Evolutionary conservation across 2,113 vertebrate genomes (phyloP), one percentile per base, ranked within the genome.

Genomic region (Saccopteryx bilineata): DNA sequence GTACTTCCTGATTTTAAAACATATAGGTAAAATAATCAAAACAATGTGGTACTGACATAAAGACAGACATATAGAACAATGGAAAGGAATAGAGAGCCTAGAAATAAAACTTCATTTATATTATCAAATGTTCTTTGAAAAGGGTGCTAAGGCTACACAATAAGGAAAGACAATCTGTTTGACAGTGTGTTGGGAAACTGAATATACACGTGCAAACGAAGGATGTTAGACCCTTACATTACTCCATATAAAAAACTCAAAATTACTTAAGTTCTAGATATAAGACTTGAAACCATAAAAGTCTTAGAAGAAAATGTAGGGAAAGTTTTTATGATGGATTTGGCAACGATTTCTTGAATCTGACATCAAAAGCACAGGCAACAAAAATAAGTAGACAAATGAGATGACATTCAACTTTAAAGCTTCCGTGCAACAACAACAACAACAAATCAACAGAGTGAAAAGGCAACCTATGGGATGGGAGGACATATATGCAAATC

Each of bases 401-500:
- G 84, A 10, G 46, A 56, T 21, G 33, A 18, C 4, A 17, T 75
- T 6, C 18, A 69, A 54, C 58, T 74, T 28, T n/a, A 71, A 91
- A 93, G 58, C 19, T 50, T 81, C 3, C 21, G 23, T 1, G 3
- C 1, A 79, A 14, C 5, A 81, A 54, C 87, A 10, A 17, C 89
- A 74, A 72, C 31, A 39, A 39, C 39, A 39, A 80, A 89, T 23
- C 24, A 56, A 21, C 9, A 31, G 24, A 84, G 21, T 21, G n/a
- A 86, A 69, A 75, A 76, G 65, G 19, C 66, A 90, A 71, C 11
- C 14, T 58, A 50, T 69, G 48, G 33, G 69, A 26, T 89, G 48
- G 18, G 78, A 81, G 39, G 54, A 89, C 61, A 91, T 90, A 65
- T 91, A 88, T 88, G 46, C 10, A 63, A 89, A 80, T 28, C 11